Evolutionary conservation across 2,797 vertebrate genomes (phyloP).

Genomic region (Harpagifer antarcticus): DNA sequence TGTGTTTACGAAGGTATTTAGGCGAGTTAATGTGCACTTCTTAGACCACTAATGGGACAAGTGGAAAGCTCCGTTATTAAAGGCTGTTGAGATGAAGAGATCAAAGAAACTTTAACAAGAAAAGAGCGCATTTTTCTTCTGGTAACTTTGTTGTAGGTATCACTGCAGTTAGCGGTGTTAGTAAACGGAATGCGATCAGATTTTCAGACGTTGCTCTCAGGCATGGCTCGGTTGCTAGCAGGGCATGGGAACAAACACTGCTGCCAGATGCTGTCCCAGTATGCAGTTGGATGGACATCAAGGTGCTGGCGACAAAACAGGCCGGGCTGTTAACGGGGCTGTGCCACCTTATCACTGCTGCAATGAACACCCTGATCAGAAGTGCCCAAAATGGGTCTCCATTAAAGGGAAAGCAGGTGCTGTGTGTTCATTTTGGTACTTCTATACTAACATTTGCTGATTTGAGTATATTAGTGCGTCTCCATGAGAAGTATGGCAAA

Average conservation of each 20-base stretch:
- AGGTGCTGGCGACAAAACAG: slow-evolving; percentile 65
- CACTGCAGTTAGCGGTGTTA: slow-evolving; percentile 20
- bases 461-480: no score
- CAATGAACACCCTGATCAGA: slow-evolving; percentile 60
- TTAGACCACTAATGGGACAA: slow-evolving; percentile 14
- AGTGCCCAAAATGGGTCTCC: slow-evolving; percentile 40
- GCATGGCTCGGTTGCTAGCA: slow-evolving; percentile 40
- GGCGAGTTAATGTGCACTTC: slow-evolving; percentile 12
- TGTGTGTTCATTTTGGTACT: not conserved
- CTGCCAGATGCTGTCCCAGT: slow-evolving; percentile 79
- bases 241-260: slow-evolving; percentile 63
- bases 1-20: slow-evolving; percentile 41
- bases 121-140: slow-evolving; percentile 4
- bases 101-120: slow-evolving; percentile 24
- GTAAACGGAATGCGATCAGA: slow-evolving; percentile 41
- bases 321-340: slow-evolving; percentile 54
- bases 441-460: no score
- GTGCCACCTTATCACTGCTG: slow-evolving; percentile 64
- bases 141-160: slow-evolving; percentile 11
- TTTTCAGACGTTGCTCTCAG: slow-evolving; percentile 41
- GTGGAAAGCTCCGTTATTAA: slow-evolving; percentile 30
- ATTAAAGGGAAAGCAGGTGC: slow-evolving; percentile 19
- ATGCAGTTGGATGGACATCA: slow-evolving; percentile 77
- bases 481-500: no score
- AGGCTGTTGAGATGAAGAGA: slow-evolving; percentile 38